These are phyloP conservation scores for Parazoanthus darwini DNA, from an alignment of 92 coral and sea anemone species.

Conservation along the genomic window DNA sequence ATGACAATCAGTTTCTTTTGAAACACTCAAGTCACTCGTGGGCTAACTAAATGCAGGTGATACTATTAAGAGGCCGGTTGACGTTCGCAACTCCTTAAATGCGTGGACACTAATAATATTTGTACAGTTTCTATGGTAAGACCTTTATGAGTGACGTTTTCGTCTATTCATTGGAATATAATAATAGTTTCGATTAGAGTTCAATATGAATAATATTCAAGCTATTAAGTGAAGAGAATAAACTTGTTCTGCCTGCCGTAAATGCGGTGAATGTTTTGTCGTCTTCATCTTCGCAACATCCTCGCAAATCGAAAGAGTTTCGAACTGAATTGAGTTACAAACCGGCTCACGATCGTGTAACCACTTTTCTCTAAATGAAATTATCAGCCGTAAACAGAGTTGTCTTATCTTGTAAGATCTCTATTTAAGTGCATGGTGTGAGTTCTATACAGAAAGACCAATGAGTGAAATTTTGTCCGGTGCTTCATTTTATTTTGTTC, in stretches of 20 bases:
- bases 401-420: not conserved
- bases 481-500: not conserved
- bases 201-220: constrained; percentile 14
- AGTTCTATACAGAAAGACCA: not conserved
- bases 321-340: not conserved
- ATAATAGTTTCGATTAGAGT: not conserved
- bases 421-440: constrained; percentile 16
- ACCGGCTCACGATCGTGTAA: not conserved
- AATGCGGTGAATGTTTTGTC: not conserved
- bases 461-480: not conserved
- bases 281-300: not conserved
- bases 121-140: not conserved
- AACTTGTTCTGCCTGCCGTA: not conserved
- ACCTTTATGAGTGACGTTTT: not conserved
- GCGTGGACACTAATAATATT: not conserved
- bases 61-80: not conserved
- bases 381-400: not conserved
- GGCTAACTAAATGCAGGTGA: not conserved
- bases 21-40: not conserved
- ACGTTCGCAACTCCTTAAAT: not conserved
- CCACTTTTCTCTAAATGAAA: not conserved
- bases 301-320: not conserved
- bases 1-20: not conserved
- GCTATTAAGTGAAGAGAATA: not conserved
- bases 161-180: not conserved